A percentile compares a stretch with the other conserved stretches of the same genome.
phyloP scores from a whole-genome alignment of 2,888 invertebrate genomes.

The Chrysopilus asiliformis region DNA sequence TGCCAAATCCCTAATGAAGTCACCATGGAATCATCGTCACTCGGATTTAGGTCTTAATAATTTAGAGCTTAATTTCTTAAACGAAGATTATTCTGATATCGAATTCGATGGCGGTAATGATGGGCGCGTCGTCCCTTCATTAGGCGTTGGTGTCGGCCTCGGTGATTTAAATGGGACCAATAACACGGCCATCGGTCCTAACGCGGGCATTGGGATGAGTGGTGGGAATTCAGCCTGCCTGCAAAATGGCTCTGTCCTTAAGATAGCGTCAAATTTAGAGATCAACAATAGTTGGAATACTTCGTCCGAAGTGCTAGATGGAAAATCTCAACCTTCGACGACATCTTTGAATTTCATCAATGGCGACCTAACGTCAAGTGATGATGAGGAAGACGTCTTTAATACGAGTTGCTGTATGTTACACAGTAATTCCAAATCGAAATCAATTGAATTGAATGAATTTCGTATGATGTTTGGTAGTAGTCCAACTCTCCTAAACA shows the following conservation, averaged over 20 bases:
- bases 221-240: too few relatives aligned
- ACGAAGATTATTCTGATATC: slow-evolving; percentile 15
- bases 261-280: slow-evolving; percentile 17
- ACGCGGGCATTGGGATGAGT: too few relatives aligned
- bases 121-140: slow-evolving; percentile 1
- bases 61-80: slow-evolving; percentile 17
- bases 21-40: slow-evolving; percentile 15
- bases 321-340: slow-evolving; percentile 9
- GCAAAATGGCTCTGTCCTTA: slow-evolving; percentile 13
- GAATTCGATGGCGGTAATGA: slow-evolving; percentile 8
- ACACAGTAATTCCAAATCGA: slow-evolving; percentile 15
- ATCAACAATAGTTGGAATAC: slow-evolving; percentile 15
- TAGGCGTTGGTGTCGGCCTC: not conserved
- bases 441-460: slow-evolving; percentile 16
- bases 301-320: slow-evolving; percentile 10
- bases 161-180: too few relatives aligned
- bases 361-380: slow-evolving; percentile 13
- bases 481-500: slow-evolving; percentile 17
- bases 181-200: too few relatives aligned
- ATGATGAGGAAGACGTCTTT: slow-evolving; percentile 14
- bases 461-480: slow-evolving; percentile 18
- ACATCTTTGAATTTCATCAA: slow-evolving; percentile 16
- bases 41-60: slow-evolving; percentile 17
- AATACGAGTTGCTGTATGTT: slow-evolving; percentile 12
- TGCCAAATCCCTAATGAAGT: slow-evolving; percentile 11